Base-by-base conservation (phyloP, 2,888 invertebrate genomes). In the Drosophila demipolita region DNA sequence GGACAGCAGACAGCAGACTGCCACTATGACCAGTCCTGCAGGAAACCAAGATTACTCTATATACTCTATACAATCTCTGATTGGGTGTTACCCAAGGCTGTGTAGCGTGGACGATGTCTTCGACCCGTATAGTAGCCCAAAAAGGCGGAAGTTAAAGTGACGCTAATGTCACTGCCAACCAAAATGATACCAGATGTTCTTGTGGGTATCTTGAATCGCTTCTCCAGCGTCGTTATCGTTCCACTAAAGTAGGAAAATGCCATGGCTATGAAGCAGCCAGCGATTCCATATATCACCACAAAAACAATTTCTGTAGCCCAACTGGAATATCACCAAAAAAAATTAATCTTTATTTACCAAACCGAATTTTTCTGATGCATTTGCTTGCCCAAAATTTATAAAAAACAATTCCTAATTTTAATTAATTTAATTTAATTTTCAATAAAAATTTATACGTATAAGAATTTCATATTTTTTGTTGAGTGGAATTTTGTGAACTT, bases 121-220 rank as follows among this genome's bases (percentile, higher is more conserved):
- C 94, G 94, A 54, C 95, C 95, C 36, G 95, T 95, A 91, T 96
- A 96, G 91, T 96, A 96, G 60, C 95, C 95, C 63, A 96, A 91
- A 53, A 95, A 93, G 35, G 95, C 94, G 1, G 96, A 95, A 38
- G 95, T 94, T 66, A 96, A 93, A 54, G 96, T 93, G 83, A 95
- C 95, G 83, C 95, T 96, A 76, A 96, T 94, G 91, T 96, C 96
- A 91, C 96, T 96, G 20, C 96, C 96, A 58, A 96, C 95, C 62
- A 95, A 94, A 82, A 96, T 95, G 72, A 96, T 93, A 60, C 96
- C 96, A 76, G 95, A 95, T 7, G 95, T 95, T 89, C 94, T 94
- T 48, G 95, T 95, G 15, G 96, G 95, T 85, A 96, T 96, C 91
- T 95, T 95, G 89, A 95, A 96, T 75, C 96, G 94, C 89, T 96